Evolutionary conservation across 2,113 vertebrate species (phyloP).

Genomic region (Cacatua alba): DNA sequence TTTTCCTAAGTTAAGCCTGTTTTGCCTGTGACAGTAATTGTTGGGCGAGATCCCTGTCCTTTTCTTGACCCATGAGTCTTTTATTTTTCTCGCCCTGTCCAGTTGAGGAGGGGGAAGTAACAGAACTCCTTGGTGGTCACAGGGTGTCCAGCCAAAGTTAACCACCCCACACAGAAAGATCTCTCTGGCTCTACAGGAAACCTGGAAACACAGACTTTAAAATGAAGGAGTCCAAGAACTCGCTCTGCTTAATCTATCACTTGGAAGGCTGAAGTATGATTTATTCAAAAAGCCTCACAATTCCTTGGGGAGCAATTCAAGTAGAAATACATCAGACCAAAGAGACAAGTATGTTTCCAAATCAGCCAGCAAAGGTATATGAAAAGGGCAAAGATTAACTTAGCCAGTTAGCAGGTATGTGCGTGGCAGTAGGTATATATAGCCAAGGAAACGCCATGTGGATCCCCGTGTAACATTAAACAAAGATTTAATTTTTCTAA

Average conservation of each 20-base stretch:
- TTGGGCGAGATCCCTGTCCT: background rate
- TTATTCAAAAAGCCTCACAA: background rate
- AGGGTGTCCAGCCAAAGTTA: background rate
- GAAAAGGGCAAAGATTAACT: background rate
- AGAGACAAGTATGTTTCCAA: background rate
- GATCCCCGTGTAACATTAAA: background rate
- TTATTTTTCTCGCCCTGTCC: background rate
- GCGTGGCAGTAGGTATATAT: background rate
- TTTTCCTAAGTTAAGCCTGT: background rate
- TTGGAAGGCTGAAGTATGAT: background rate
- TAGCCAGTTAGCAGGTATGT: background rate
- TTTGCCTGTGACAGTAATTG: background rate
- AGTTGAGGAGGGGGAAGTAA: background rate
- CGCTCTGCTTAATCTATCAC: background rate
- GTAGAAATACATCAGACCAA: background rate
- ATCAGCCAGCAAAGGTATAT: background rate
- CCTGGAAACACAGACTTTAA: background rate
- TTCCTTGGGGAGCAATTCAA: background rate
- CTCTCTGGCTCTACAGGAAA: background rate
- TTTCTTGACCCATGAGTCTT: accelerated
- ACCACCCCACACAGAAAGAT: background rate
- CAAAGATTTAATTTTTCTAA: background rate
- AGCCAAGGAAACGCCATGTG: background rate
- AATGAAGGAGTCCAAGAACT: background rate
- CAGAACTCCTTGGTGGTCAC: background rate